Evolutionary conservation across 2,888 invertebrate species (phyloP), one percentile per base, ranked within the genome.

Genomic region (Phyto melanocephala): DNA sequence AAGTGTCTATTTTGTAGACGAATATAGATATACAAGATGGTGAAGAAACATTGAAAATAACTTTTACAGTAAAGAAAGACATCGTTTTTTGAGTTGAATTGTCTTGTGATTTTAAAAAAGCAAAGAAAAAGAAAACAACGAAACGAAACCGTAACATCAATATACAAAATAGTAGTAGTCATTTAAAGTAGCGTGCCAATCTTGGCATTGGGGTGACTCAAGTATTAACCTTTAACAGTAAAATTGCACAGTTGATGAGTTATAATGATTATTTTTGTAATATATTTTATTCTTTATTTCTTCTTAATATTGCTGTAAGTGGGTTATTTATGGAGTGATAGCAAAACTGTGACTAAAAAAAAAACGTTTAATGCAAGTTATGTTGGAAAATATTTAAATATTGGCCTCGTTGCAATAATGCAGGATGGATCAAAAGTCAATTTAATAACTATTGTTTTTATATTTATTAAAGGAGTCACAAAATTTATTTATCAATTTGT

Each of bases 181-280:
- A 65, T 68, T 78, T 81, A 74, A 81, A 75, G 81, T 78, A 81
- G 81, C 81, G 52, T 75, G 74, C 74, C 63, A 70, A 70, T 78
- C 56, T 70, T 75, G 78, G 78, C 81, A 78, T 81, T 75, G 65
- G 52, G 74, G 81, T 78, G 68, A 78, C 65, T 71, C 58, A 60
- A 47, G 68, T 56, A 78, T 81, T 81, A 81, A 81, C 81, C 81
- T 81, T 81, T 81, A 81, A 81, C 81, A 75, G 78, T 78, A 13
- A 54, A 58, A 13, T 63, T 56, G 28, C 17, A 42, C 72, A 68
- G 54, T 56, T 72, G 77, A 72, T 62, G 65, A 75, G 63, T 52
- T 75, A 56, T 65, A 52, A 42, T 71, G 80, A 45, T 35, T 47
- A 20, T 22, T 60, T n/a, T 45, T 24, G 33, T 2, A 40, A 58